phyloP scores from a whole-genome alignment of 2,888 invertebrate species.

The Callinectes sapidus region DNA sequence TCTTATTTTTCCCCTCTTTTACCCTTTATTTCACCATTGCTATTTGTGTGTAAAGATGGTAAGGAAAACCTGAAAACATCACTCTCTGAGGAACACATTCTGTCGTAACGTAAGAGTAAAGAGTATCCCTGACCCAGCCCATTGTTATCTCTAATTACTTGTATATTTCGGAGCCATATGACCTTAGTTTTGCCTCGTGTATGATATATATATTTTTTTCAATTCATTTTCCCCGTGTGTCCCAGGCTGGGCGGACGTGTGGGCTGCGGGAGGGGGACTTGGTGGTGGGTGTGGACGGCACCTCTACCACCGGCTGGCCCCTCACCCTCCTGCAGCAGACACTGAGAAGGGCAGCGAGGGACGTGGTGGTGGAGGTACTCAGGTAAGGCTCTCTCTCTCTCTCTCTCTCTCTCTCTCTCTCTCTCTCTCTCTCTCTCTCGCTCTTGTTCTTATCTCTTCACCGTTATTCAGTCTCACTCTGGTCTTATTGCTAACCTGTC shows the following conservation, averaged over 20 bases:
- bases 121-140: too few species aligned
- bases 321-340: constrained; percentile 36
- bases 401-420: background rate
- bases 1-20: too few species aligned
- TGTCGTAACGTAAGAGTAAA: too few species aligned
- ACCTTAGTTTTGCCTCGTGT: too few species aligned
- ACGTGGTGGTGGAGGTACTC: constrained; percentile 32
- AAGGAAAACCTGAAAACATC: too few species aligned
- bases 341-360: background rate
- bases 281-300: constrained; percentile 14
- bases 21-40: too few species aligned
- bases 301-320: constrained; percentile 28
- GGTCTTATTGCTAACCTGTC: too few species aligned
- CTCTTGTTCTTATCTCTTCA: background rate
- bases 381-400: constrained; percentile 11
- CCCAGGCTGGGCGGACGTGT: constrained; percentile 39
- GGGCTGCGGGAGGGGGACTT: constrained; percentile 36
- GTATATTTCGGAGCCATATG: too few species aligned
- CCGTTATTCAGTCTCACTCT: background rate
- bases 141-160: too few species aligned
- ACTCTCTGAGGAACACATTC: too few species aligned
- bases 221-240: too few species aligned
- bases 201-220: background rate
- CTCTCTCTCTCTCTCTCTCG: background rate
- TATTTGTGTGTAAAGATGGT: too few species aligned